A percentile compares a stretch with the other conserved stretches of the same genome.
Conservation (phyloP, 2,797 vertebrate genomes). For the Eospalax fontanierii region DNA sequence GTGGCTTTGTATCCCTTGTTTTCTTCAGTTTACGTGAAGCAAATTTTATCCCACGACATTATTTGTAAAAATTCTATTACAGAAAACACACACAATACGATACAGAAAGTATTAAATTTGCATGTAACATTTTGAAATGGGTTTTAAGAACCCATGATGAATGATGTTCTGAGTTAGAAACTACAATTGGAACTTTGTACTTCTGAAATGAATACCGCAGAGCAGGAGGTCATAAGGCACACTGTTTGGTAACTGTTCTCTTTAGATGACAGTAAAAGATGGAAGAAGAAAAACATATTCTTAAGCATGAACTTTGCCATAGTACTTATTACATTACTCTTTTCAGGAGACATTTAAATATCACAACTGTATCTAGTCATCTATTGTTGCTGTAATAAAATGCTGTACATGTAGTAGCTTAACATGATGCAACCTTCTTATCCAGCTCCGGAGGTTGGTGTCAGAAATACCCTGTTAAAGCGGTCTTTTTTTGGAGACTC, state of each 20-base stretch:
- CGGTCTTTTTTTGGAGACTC: no score
- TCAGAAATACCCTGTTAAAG: background rate
- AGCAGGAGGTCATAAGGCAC: background rate
- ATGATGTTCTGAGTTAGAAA: background rate
- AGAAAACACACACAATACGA: background rate
- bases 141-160: background rate
- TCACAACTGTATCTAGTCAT: background rate
- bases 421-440: background rate
- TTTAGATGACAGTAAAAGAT: background rate
- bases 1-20: background rate
- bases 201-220: no score
- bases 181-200: background rate
- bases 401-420: background rate
- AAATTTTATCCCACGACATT: conserved; percentile 2
- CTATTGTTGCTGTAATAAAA: conserved; percentile 18
- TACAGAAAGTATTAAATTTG: background rate
- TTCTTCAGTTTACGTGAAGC: background rate
- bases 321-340: background rate
- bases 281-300: background rate
- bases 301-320: background rate
- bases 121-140: background rate
- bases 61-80: background rate
- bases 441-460: background rate
- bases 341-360: conserved; percentile 33
- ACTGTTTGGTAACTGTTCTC: background rate